phyloP scores from a whole-genome alignment of 1,140 invertebrate genomes.

The Nasonia vitripennis region DNA sequence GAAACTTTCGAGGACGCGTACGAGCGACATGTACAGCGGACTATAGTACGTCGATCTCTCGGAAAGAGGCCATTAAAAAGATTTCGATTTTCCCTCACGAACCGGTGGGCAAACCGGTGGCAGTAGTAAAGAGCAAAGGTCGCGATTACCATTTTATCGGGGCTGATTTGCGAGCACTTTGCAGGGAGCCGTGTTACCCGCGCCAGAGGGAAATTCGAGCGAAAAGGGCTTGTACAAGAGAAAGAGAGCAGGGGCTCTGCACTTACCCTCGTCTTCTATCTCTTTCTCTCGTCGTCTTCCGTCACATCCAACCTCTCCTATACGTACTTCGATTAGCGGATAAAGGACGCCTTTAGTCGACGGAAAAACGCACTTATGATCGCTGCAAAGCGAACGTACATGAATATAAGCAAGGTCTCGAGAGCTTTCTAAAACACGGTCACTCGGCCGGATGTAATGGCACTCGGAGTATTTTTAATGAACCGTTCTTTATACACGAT shows the following conservation, averaged over 20 bases:
- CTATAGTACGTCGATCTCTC: background rate
- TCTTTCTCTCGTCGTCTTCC: constrained; percentile 35
- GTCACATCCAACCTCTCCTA: background rate
- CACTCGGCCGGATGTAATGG: background rate
- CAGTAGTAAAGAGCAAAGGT: constrained; percentile 16
- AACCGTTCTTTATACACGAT: background rate
- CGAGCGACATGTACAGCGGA: background rate
- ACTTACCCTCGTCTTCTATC: background rate
- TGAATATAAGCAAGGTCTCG: background rate
- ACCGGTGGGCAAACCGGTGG: background rate
- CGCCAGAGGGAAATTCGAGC: background rate
- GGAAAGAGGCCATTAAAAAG: constrained; percentile 22
- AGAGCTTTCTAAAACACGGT: too few relatives aligned
- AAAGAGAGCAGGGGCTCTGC: background rate
- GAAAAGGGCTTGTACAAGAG: constrained; percentile 46
- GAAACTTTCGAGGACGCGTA: background rate
- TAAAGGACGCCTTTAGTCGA: background rate
- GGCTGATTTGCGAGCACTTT: constrained; percentile 71
- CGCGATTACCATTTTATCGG: constrained; percentile 72
- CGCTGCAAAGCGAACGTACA: background rate
- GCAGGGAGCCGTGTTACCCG: constrained; percentile 60
- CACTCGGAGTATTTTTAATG: background rate
- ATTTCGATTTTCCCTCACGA: constrained; percentile 19
- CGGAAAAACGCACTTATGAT: background rate
- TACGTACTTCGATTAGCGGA: background rate